Base-by-base conservation (phyloP, 2,113 vertebrate genomes). In the Cyanoramphus novaezelandiae region DNA sequence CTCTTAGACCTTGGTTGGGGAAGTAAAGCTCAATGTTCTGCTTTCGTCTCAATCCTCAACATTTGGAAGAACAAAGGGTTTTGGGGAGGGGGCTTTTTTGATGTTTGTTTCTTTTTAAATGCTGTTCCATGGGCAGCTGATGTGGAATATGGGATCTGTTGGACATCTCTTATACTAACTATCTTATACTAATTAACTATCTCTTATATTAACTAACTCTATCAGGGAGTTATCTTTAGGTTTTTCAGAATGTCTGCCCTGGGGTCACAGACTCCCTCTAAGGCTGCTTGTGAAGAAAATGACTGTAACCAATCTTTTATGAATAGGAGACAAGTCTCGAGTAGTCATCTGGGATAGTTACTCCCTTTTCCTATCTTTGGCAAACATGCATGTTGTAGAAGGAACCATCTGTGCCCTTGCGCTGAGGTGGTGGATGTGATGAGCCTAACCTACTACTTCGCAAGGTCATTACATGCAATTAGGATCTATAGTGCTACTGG, bases 161-260 rank as follows among this genome's bases (percentile, higher is more conserved):
- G 39, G 31, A 55, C 10, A 3, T 52, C 7, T 46, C 18, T 93
- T 21, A 23, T 11, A 20, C 23, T 17, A 71, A 39, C 39, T 39
- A 39, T 39, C 39, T 39, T 39, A 39, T 39, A 39, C 39, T 39
- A 39, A 39, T 11, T 39, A 39, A 39, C 39, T 39, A 39, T 39
- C 39, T 39, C 39, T 39, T 39, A 39, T 39, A 39, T 39, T 39
- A 39, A 39, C 39, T 39, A 39, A 39, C 46, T 70, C 63, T 46
- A 5, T 90, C 25, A 3, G 2, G 62, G 63, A 77, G 37, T 77
- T 90, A 59, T 63, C 79, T 78, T 71, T 17, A 81, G 52, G 57
- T 33, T 94, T 97, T 91, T 57, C 81, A 91, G 4, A 96, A 89
- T 67, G 37, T 35, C 86, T 96, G 57, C 71, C 92, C 70, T 83